Base-by-base conservation (phyloP, 2,113 vertebrate species). In the Cettia cetti region DNA sequence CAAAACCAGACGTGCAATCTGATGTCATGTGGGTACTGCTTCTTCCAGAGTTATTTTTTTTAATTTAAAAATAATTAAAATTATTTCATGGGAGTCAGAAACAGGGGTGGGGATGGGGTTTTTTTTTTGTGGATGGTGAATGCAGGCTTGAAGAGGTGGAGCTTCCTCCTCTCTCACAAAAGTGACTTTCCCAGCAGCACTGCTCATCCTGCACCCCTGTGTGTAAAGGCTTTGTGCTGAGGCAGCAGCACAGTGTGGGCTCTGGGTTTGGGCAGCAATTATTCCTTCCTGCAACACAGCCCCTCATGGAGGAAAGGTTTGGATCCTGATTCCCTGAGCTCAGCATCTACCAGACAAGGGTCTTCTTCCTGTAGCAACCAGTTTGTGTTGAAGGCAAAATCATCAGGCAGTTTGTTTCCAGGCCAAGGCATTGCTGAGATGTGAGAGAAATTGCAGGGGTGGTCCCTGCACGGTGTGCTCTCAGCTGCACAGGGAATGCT, bases 161-260 rank as follows among this genome's bases (percentile, higher is more conserved):
- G 30, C 2, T 7, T 39, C 5, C 4, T 33, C 16, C 2, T 9
- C 15, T n/a, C 4, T 59, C 15, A 13, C 0, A 21, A 4, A 23
- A 61, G 9, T 33, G 17, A 17, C 19, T 75, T 17, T 57, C 63
- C 19, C 7, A 65, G 1, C 21, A 69, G 5, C 15, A 13, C 8
- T 47, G 3, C 2, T 68, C n/a, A 26, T 16, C 23, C n/a, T 8
- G 1, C 3, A 0, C 3, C 7, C 7, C 9, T 11, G 2, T 3
- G 8, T 33, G 10, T 5, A 4, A 13, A n/a, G 26, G 8, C 20
- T 54, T 49, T 28, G 22, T 78, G 50, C 50, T 30, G 40, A 20
- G 37, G 40, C 4, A 56, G 33, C 40, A 33, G 16, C 0, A 30
- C 50, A 53, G 1, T 1, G 3, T 31, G 37, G 14, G 9, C 15